Evolutionary conservation across 2,888 invertebrate species (phyloP).

Genomic region (Resseliella maxima): DNA sequence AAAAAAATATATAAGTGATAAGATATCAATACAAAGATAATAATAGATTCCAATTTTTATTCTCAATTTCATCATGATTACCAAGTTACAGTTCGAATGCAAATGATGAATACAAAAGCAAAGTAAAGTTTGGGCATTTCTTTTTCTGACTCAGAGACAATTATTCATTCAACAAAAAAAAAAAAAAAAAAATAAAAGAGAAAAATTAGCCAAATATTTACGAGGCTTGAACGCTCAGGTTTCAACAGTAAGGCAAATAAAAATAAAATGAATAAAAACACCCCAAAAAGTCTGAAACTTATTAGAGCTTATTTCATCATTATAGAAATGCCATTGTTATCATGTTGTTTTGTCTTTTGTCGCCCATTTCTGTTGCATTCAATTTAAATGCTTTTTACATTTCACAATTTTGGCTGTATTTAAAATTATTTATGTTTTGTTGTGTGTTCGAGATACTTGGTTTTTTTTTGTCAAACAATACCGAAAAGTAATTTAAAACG

Average conservation of each 20-base stretch:
- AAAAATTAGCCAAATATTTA: too few relatives aligned
- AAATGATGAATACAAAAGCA: too few relatives aligned
- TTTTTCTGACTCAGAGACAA: too few relatives aligned
- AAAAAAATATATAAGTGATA: not conserved
- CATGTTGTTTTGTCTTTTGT: not conserved
- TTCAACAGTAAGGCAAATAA: too few relatives aligned
- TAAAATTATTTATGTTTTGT: not conserved
- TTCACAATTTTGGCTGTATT: not conserved
- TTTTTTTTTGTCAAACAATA: too few relatives aligned
- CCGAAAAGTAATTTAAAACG: too few relatives aligned
- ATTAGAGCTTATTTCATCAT: conserved; percentile 3
- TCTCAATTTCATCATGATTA: not conserved
- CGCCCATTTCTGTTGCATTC: not conserved
- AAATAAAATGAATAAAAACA: too few relatives aligned
- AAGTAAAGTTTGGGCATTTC: too few relatives aligned
- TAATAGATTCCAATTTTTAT: not conserved
- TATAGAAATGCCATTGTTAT: not conserved
- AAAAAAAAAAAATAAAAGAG: too few relatives aligned
- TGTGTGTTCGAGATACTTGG: too few relatives aligned
- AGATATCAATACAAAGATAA: not conserved
- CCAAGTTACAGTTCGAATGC: not conserved
- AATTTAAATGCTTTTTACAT: not conserved
- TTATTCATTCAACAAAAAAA: too few relatives aligned
- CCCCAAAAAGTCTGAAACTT: not conserved
- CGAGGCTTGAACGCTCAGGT: too few relatives aligned